Evolutionary conservation across 1,140 invertebrate genomes (phyloP).

Genomic region (Nasonia vitripennis): DNA sequence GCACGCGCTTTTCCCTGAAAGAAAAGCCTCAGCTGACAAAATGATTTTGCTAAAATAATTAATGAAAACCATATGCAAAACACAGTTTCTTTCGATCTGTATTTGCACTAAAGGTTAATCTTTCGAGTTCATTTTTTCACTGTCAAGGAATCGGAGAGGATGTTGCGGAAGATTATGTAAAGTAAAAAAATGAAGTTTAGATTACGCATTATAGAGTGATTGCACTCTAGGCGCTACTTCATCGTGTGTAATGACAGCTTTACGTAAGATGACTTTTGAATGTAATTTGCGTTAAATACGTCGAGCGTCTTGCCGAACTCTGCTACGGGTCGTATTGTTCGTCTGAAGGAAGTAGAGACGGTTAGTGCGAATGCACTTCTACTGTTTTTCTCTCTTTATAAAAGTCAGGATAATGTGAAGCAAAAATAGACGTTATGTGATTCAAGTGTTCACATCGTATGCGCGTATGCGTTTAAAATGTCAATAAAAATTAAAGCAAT

Average conservation of each 20-base stretch:
- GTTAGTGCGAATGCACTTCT: too few relatives aligned
- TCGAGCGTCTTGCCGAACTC: not conserved
- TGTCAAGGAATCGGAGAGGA: not conserved
- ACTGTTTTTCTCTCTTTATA: too few relatives aligned
- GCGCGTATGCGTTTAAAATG: too few relatives aligned
- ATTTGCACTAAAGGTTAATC: not conserved
- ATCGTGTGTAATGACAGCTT: not conserved
- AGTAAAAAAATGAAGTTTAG: not conserved
- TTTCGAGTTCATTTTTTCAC: conserved; percentile 3
- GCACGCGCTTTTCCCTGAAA: too few relatives aligned
- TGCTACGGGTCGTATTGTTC: too few relatives aligned
- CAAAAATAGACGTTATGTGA: too few relatives aligned
- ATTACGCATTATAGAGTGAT: conserved; percentile 21
- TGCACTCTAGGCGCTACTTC: conserved; percentile 19
- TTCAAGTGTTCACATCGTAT: too few relatives aligned
- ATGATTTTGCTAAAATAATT: too few relatives aligned
- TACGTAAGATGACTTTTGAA: conserved; percentile 17
- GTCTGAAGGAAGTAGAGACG: not conserved
- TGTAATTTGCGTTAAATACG: not conserved
- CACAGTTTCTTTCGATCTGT: not conserved
- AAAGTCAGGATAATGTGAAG: too few relatives aligned
- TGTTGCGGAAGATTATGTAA: conserved; percentile 13
- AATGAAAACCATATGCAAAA: not conserved
- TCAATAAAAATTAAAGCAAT: too few relatives aligned
- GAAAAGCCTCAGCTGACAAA: too few relatives aligned